These are phyloP conservation scores for Metridium senile DNA, from an alignment of 92 coral and sea anemone genomes.

Conservation along the genomic window DNA sequence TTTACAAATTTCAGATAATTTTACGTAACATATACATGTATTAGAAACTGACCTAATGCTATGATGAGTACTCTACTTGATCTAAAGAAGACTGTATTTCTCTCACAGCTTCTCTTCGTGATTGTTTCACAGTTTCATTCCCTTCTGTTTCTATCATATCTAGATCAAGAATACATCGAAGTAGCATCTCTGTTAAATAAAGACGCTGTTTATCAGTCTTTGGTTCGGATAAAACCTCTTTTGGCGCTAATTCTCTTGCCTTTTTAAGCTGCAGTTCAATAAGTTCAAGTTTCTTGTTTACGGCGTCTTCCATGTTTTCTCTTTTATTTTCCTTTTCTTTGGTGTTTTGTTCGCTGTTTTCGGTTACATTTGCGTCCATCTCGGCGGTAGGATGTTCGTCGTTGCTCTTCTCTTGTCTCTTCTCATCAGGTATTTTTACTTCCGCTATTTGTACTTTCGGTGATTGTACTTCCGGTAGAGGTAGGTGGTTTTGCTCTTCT, in stretches of 20 bases:
- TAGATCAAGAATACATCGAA: constrained; percentile 45
- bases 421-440: neutral
- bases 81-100: constrained; percentile 46
- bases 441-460: neutral
- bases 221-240: constrained; percentile 22
- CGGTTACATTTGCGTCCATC: neutral
- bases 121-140: constrained; percentile 26
- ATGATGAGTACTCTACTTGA: constrained; percentile 24
- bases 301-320: neutral
- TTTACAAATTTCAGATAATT: neutral
- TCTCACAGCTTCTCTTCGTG: constrained; percentile 48
- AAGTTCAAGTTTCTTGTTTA: constrained; percentile 20
- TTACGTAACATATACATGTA: neutral
- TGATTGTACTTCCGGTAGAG: neutral
- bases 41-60: no score
- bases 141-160: constrained; percentile 51
- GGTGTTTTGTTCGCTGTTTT: neutral
- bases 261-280: constrained; percentile 42
- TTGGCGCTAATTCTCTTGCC: constrained; percentile 32
- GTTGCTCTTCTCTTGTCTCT: neutral
- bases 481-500: no score
- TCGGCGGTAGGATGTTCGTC: neutral
- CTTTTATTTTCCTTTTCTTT: neutral
- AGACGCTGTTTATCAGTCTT: constrained; percentile 42
- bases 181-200: constrained; percentile 51